Percentiles rank a stretch among this genome's conserved stretches.
These are phyloP conservation scores for Euplagia quadripunctaria DNA, from an alignment of 2,888 invertebrate genomes.

Conservation along the genomic window DNA sequence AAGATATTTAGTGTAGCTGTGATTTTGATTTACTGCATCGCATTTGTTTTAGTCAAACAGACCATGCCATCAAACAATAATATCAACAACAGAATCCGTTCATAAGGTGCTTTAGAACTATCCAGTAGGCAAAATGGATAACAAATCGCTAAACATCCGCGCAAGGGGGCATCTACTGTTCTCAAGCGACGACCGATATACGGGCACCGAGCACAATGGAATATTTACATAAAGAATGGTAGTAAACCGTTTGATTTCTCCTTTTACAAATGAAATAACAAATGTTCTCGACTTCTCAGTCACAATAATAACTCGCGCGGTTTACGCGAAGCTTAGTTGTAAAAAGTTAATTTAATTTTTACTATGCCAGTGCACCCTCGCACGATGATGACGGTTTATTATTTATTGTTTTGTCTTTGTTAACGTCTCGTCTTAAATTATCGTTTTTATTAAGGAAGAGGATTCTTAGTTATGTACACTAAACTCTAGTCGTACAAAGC, in stretches of 20 bases:
- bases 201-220: constrained; percentile 56
- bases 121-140: constrained; percentile 24
- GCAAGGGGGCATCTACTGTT: constrained; percentile 31
- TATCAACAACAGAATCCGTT: not conserved
- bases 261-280: constrained; percentile 63
- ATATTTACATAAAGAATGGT: constrained; percentile 66
- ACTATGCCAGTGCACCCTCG: constrained; percentile 27
- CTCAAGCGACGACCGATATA: constrained; percentile 45
- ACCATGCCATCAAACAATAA: constrained; percentile 32
- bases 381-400: constrained; percentile 31
- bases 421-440: constrained; percentile 25
- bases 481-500: not conserved
- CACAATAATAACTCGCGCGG: constrained; percentile 56
- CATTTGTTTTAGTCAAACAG: constrained; percentile 14
- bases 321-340: constrained; percentile 46
- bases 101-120: constrained; percentile 4
- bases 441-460: constrained; percentile 22
- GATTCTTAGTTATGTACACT: not conserved
- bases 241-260: constrained; percentile 63
- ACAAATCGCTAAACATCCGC: constrained; percentile 45
- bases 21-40: not conserved
- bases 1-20: not conserved
- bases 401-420: constrained; percentile 45
- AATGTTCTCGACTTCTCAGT: constrained; percentile 55
- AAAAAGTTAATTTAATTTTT: constrained; percentile 61